Conservation (phyloP, 1,140 invertebrate species). For the Hesperophylax magnus region DNA sequence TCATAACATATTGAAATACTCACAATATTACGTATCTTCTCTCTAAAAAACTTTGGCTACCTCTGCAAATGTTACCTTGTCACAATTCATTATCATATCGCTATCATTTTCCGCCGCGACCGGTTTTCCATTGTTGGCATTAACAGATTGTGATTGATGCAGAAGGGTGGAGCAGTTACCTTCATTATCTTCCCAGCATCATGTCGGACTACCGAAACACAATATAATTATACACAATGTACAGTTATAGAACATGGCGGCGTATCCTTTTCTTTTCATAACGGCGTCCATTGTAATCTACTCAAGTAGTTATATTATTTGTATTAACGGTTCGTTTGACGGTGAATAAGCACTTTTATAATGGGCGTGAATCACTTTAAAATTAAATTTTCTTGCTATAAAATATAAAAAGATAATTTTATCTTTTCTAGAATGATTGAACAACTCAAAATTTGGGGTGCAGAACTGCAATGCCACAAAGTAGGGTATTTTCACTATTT, state of each 20-base stretch:
- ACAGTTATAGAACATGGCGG: too few relatives aligned
- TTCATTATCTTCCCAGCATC: conserved; percentile 11
- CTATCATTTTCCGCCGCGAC: conserved; percentile 38
- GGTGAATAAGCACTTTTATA: too few relatives aligned
- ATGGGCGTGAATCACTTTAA: too few relatives aligned
- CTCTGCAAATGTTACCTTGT: conserved; percentile 8
- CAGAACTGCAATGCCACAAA: too few relatives aligned
- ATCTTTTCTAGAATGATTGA: too few relatives aligned
- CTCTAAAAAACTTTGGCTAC: not conserved
- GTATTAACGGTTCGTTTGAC: conserved; percentile 14
- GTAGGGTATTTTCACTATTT: too few relatives aligned
- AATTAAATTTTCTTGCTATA: too few relatives aligned
- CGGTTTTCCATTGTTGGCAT: conserved; percentile 31
- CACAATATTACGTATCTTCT: too few relatives aligned
- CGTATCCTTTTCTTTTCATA: not conserved
- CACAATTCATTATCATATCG: conserved; percentile 42
- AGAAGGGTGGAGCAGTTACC: conserved; percentile 18
- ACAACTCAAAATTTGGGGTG: too few relatives aligned
- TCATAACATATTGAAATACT: too few relatives aligned
- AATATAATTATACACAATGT: not conserved
- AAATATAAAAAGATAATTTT: too few relatives aligned
- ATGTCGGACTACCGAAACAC: conserved; percentile 18
- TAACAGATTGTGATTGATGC: conserved; percentile 35
- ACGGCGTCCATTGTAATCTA: conserved; percentile 13
- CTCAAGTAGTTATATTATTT: conserved; percentile 15